phyloP scores from a whole-genome alignment of 1,140 invertebrate species.

The Drosophila pseudoobscura region DNA sequence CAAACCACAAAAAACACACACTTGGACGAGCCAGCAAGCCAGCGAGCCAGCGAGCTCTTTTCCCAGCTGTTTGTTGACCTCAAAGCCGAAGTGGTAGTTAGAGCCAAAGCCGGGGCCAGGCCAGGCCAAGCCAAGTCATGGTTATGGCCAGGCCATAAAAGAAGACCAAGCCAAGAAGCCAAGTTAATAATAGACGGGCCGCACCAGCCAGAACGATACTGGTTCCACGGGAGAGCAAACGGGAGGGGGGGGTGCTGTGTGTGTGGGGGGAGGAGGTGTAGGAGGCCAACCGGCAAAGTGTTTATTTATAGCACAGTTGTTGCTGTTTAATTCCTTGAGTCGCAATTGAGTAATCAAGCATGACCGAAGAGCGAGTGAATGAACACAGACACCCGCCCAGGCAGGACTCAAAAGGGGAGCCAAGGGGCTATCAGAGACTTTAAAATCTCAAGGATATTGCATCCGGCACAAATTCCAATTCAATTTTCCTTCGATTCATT shows the following conservation, averaged over 20 bases:
- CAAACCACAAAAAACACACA: slow-evolving; percentile 57
- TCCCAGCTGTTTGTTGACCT: slow-evolving; percentile 83
- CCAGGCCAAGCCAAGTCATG: slow-evolving; percentile 72
- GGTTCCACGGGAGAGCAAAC: slow-evolving; percentile 22
- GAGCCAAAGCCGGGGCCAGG: slow-evolving; percentile 29
- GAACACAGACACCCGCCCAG: slow-evolving; percentile 16
- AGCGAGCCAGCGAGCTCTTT: slow-evolving; percentile 23
- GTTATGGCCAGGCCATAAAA: slow-evolving; percentile 70
- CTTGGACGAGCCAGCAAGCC: slow-evolving; percentile 1
- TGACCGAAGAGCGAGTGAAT: slow-evolving; percentile 49
- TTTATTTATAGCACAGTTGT: slow-evolving; percentile 66
- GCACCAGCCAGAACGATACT: slow-evolving; percentile 46
- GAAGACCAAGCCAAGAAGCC: slow-evolving; percentile 55
- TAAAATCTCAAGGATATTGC: no score
- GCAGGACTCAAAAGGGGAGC: no score
- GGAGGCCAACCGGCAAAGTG: slow-evolving; percentile 49
- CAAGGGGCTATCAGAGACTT: no score
- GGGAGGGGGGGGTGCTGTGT: not conserved
- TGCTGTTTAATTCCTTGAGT: slow-evolving; percentile 56
- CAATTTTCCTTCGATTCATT: no score
- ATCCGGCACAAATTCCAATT: no score
- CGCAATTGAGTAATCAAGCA: slow-evolving; percentile 73
- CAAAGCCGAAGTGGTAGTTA: slow-evolving; percentile 41
- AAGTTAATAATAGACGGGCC: slow-evolving; percentile 74
- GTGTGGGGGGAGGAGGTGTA: not conserved